phyloP scores from a whole-genome alignment of 1,140 invertebrate species.

The Neodiprion pinetum region DNA sequence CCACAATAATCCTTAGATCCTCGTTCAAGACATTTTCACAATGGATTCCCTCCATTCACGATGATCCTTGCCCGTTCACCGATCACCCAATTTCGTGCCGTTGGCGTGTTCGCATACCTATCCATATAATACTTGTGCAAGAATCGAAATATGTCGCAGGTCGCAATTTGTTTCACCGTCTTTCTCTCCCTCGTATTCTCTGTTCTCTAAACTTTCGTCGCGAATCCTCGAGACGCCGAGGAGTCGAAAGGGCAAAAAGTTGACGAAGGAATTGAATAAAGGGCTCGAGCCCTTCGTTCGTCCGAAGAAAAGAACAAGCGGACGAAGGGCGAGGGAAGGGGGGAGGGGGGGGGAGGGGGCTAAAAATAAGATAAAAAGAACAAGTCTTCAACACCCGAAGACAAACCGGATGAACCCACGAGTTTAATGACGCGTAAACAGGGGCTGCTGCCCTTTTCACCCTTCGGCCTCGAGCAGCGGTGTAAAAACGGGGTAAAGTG shows the following conservation, averaged over 20 bases:
- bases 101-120: no score
- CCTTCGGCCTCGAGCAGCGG: conserved; percentile 24
- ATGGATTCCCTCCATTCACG: no score
- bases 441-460: conserved; percentile 20
- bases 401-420: conserved; percentile 35
- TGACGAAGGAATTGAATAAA: conserved; percentile 16
- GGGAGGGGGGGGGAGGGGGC: not conserved
- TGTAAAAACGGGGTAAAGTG: not conserved
- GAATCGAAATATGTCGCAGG: no score
- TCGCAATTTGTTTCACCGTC: no score
- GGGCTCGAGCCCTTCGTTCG: not conserved
- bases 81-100: no score
- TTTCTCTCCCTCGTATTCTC: no score
- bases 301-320: conserved; percentile 6
- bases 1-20: no score
- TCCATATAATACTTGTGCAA: no score
- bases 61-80: no score
- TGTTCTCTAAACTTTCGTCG: no score
- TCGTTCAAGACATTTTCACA: no score
- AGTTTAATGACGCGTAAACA: conserved; percentile 60
- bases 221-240: not conserved
- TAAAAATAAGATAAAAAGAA: conserved; percentile 29
- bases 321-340: not conserved
- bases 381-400: not conserved
- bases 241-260: conserved; percentile 14